These are phyloP conservation scores for Heliconius congener DNA, from an alignment of 1,140 invertebrate species.

Conservation along the genomic window DNA sequence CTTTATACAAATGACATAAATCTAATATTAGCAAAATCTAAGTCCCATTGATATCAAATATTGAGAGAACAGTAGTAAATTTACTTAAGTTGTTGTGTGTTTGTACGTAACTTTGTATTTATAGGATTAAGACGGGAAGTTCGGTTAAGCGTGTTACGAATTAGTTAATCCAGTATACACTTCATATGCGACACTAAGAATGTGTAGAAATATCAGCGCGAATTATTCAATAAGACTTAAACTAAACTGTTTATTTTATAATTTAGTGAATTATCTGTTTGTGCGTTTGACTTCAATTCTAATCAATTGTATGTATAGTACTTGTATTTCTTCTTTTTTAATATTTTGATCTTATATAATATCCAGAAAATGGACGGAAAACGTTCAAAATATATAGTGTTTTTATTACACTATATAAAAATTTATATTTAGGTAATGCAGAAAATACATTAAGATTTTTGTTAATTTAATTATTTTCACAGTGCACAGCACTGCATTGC, in stretches of 20 bases:
- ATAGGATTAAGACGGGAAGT: slow-evolving; percentile 29
- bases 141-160: slow-evolving; percentile 23
- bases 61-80: slow-evolving; percentile 8
- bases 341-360: too few relatives aligned
- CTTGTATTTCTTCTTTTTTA: too few relatives aligned
- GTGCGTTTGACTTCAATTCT: too few relatives aligned
- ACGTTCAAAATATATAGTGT: too few relatives aligned
- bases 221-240: background rate
- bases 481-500: too few relatives aligned
- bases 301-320: too few relatives aligned
- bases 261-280: too few relatives aligned
- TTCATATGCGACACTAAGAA: background rate
- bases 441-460: too few relatives aligned
- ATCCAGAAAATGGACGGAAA: too few relatives aligned
- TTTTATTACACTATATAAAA: too few relatives aligned
- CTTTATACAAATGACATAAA: background rate
- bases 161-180: slow-evolving; percentile 16
- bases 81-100: slow-evolving; percentile 11
- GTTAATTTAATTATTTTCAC: too few relatives aligned
- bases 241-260: background rate
- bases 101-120: slow-evolving; percentile 19
- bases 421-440: too few relatives aligned
- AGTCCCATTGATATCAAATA: slow-evolving; percentile 6
- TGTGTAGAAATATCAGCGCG: background rate
- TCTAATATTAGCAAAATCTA: slow-evolving; percentile 1